Percentiles rank a stretch among this genome's conserved stretches.
Conservation (phyloP, 2,888 invertebrate species). For the Cosmia trapezina region DNA sequence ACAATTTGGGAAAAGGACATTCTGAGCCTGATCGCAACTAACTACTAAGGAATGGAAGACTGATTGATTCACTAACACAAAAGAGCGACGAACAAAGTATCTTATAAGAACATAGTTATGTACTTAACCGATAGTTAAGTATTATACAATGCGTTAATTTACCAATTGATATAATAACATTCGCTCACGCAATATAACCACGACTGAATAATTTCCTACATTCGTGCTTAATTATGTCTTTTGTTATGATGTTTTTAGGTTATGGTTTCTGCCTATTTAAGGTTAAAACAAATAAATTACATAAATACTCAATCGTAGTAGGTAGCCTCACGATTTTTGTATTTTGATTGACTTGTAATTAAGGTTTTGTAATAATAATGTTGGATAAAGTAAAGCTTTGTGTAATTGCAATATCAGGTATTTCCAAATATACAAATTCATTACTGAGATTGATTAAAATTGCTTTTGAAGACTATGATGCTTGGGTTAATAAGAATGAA, state of each 20-base stretch:
- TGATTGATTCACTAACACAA: background rate
- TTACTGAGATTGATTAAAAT: constrained; percentile 28
- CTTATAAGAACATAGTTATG: background rate
- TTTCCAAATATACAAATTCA: constrained; percentile 26
- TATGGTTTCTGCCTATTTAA: constrained; percentile 45
- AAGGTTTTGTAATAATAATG: constrained; percentile 26
- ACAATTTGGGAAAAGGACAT: too few relatives aligned
- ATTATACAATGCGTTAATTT: constrained; percentile 44
- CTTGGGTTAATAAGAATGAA: background rate
- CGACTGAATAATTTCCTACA: constrained; percentile 48
- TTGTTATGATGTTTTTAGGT: constrained; percentile 51
- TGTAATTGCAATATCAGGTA: constrained; percentile 36
- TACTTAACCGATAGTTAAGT: background rate
- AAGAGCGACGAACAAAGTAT: background rate
- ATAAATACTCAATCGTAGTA: constrained; percentile 37
- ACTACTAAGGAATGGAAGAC: background rate
- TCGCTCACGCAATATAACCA: constrained; percentile 47
- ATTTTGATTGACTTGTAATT: constrained; percentile 43
- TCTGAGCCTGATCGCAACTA: too few relatives aligned
- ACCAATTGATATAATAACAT: constrained; percentile 53
- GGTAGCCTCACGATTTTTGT: constrained; percentile 46
- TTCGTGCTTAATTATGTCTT: constrained; percentile 43
- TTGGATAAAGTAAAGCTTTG: constrained; percentile 26
- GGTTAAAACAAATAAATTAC: constrained; percentile 44
- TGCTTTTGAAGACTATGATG: background rate